Evolutionary conservation across 1,140 invertebrate genomes (phyloP).

Genomic region (Pissodes strobi): DNA sequence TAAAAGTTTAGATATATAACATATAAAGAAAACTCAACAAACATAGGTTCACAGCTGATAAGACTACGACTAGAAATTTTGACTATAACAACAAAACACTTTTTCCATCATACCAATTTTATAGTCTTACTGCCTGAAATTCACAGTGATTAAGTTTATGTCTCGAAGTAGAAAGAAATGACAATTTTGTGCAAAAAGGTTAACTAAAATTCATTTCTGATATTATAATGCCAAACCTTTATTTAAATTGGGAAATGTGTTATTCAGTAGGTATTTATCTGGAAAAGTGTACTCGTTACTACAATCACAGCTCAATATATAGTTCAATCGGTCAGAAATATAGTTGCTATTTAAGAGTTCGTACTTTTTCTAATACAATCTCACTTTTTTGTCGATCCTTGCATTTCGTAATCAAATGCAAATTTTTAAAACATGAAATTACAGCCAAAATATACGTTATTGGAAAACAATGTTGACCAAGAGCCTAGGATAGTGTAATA

Average conservation of each 20-base stretch:
- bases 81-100: constrained; percentile 44
- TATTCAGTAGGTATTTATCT: neutral
- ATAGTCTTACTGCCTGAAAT: no score
- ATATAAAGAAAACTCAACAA: no score
- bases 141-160: no score
- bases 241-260: no score
- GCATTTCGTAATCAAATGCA: constrained; percentile 50
- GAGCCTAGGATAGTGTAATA: no score
- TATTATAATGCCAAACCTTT: no score
- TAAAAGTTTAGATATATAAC: no score
- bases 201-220: no score
- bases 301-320: constrained; percentile 52
- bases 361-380: constrained; percentile 53
- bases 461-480: no score
- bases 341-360: constrained; percentile 40
- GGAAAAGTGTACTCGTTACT: constrained; percentile 45
- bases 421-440: constrained; percentile 47
- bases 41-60: no score
- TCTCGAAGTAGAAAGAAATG: no score
- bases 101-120: constrained; percentile 26
- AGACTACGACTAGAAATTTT: constrained; percentile 43
- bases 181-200: no score
- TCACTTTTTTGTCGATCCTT: constrained; percentile 57
- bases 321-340: constrained; percentile 26
- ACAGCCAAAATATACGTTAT: constrained; percentile 52